These are phyloP conservation scores for Tupaia tana DNA, from an alignment of 2,113 vertebrate species.

Conservation along the genomic window DNA sequence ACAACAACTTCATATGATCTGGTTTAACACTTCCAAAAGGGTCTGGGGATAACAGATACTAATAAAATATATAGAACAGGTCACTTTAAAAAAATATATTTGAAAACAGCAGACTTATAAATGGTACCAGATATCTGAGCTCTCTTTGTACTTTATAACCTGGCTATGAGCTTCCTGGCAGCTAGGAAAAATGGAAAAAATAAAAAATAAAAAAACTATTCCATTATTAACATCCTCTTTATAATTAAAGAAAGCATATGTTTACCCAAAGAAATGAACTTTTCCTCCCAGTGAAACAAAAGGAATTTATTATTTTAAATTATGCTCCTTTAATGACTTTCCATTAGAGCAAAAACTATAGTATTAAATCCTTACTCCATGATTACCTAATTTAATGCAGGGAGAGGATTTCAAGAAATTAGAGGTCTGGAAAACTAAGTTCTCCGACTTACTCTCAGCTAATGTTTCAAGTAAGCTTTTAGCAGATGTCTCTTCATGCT, in stretches of 20 bases:
- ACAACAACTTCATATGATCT: slow-evolving; percentile 9
- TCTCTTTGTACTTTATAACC: neutral
- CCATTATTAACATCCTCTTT: slow-evolving; percentile 37
- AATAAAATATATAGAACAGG: neutral
- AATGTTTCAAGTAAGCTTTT: slow-evolving; percentile 38
- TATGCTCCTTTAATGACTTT: slow-evolving; percentile 28
- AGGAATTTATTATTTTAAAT: slow-evolving; percentile 57
- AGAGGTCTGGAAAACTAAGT: slow-evolving; percentile 31
- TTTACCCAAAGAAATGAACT: slow-evolving; percentile 48
- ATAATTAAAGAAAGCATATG: slow-evolving; percentile 50
- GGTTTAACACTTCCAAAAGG: slow-evolving; percentile 35
- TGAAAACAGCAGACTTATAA: neutral
- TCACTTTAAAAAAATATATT: neutral
- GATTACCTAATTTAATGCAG: slow-evolving; percentile 19
- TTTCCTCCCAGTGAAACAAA: slow-evolving; percentile 49
- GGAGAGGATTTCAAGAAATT: slow-evolving; percentile 26
- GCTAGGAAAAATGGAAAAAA: neutral
- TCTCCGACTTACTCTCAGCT: neutral
- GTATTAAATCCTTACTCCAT: neutral
- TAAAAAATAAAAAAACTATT: slow-evolving; percentile 39
- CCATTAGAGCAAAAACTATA: slow-evolving; percentile 40
- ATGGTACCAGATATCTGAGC: neutral
- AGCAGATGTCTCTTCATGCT: neutral
- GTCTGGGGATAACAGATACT: neutral
- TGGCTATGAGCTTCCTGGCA: neutral